Evolutionary conservation across 2,888 invertebrate species (phyloP), one percentile per base, ranked within the genome.

Genomic region (Pediacus dermestoides): DNA sequence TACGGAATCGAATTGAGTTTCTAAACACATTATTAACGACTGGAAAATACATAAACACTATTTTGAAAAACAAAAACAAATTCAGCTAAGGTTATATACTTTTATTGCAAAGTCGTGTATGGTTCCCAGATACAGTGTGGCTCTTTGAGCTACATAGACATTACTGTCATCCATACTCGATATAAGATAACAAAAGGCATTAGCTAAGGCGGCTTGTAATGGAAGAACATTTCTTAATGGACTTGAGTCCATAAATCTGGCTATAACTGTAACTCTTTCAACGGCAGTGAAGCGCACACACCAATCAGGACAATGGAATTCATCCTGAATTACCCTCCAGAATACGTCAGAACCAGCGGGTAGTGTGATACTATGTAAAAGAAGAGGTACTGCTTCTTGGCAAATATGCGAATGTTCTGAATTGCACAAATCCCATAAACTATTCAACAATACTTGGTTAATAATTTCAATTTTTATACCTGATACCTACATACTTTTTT

Each of bases 1-100:
- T 46, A 97, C 94, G 43, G 89, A 80, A 74, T 99, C 99, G 73
- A 99, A 99, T 73, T 99, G 97, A 1, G 91, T 88, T 75, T 99
- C 97, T 71, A 99, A 72, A 68, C 97, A 97, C 75, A 87, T 83
- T 41, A 93, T 81, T 47, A 95, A 75, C 39, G 91, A 81, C 85
- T 90, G 71, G 23, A 64, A 67, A 44, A 40, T 47, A 50, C 51
- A 15, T 12, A 6, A 12, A 11, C 11, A 30, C n/a, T n/a, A n/a
- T n/a, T n/a, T n/a, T n/a, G n/a, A n/a, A n/a, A n/a, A 7, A 10
- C 6, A 15, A 16, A 25, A 16, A 2, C 7, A 30, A n/a, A 28
- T 26, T 18, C 35, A 42, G 37, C 4, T 8, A 26, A 8, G n/a
- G n/a, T 30, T 18, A 57, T 68, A 64, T 66, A 89, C 90, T 70